Conservation (phyloP, 2,113 vertebrate species). For the Rafetus swinhoei region DNA sequence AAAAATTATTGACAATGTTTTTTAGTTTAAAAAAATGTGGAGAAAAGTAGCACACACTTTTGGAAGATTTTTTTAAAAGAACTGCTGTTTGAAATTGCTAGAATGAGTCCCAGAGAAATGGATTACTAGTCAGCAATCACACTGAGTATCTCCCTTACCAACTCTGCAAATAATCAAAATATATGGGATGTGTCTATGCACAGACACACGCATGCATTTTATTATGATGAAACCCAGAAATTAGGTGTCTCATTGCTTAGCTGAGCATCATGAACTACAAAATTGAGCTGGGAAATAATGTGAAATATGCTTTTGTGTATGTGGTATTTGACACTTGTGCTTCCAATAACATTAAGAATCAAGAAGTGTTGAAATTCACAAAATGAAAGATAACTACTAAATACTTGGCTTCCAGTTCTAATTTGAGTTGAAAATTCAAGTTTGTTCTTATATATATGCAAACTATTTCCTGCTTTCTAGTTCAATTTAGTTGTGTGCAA, state of each 20-base stretch:
- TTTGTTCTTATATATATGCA: background rate
- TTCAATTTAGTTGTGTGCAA: background rate
- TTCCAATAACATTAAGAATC: background rate
- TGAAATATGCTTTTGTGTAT: background rate
- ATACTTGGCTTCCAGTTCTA: background rate
- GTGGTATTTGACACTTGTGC: background rate
- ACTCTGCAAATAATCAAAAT: background rate
- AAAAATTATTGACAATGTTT: background rate
- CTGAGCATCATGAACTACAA: background rate
- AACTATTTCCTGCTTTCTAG: accelerated
- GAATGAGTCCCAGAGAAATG: background rate
- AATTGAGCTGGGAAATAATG: background rate
- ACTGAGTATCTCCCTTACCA: background rate
- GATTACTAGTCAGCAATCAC: background rate
- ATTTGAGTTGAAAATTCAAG: background rate
- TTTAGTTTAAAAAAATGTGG: background rate
- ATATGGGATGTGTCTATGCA: background rate
- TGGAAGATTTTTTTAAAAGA: background rate
- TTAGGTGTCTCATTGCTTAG: background rate
- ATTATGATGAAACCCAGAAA: background rate
- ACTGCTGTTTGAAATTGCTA: background rate
- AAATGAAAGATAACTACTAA: background rate
- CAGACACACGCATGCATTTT: background rate
- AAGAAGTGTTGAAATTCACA: background rate
- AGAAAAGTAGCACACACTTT: background rate